Conservation (phyloP, 1,140 invertebrate genomes). For the Ceratina japonica region DNA sequence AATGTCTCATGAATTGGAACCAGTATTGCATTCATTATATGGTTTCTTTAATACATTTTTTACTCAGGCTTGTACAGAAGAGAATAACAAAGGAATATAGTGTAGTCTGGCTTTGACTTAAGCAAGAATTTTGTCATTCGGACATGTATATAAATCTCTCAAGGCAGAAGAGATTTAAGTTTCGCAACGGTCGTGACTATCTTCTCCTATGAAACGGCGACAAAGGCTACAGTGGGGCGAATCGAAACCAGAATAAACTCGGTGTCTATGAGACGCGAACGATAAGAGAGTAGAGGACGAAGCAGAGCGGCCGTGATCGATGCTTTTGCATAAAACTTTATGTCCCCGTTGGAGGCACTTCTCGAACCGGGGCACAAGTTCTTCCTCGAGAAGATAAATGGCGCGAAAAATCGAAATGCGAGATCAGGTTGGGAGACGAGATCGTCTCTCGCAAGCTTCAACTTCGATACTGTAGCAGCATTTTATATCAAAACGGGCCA, state of each 20-base stretch:
- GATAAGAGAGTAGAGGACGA: neutral
- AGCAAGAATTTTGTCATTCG: neutral
- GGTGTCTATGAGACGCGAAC: conserved; percentile 17
- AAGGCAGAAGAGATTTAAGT: conserved; percentile 53
- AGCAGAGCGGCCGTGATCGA: conserved; percentile 22
- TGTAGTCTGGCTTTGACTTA: too few species aligned
- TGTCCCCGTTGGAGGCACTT: conserved; percentile 33
- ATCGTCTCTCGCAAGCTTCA: neutral
- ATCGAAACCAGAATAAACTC: conserved; percentile 54
- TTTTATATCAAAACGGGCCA: conserved; percentile 18
- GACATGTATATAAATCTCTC: conserved; percentile 43
- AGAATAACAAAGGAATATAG: too few species aligned
- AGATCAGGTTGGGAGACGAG: neutral
- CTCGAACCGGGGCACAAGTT: conserved; percentile 15
- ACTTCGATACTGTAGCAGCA: neutral
- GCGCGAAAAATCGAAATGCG: conserved; percentile 52
- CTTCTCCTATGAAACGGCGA: conserved; percentile 10
- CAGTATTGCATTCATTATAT: too few species aligned
- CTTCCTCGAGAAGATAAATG: conserved; percentile 45
- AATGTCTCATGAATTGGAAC: too few species aligned
- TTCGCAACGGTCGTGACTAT: conserved; percentile 11
- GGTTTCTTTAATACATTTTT: too few species aligned
- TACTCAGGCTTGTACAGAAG: too few species aligned
- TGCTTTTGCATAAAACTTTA: conserved; percentile 59
- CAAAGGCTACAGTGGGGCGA: neutral